These are phyloP conservation scores for Plectropomus leopardus DNA, from an alignment of 2,113 vertebrate genomes.

Conservation along the genomic window DNA sequence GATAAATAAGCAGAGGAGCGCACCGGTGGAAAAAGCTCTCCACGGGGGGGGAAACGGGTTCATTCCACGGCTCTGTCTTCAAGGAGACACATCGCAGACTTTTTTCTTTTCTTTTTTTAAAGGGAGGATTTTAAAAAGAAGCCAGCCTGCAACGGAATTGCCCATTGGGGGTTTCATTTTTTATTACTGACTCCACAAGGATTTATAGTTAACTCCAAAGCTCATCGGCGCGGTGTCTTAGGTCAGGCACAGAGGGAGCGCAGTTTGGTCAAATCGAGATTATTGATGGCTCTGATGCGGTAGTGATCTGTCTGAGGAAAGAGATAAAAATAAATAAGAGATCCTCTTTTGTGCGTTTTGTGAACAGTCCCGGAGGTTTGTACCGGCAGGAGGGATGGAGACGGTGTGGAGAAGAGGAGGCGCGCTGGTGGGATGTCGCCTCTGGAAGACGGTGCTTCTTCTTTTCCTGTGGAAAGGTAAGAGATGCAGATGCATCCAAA, in stretches of 20 bases:
- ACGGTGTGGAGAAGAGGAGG: conserved; percentile 31
- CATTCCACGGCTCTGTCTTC: conserved; percentile 34
- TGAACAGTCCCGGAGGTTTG: conserved; percentile 53
- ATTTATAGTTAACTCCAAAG: conserved; percentile 67
- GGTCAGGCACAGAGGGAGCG: conserved; percentile 62
- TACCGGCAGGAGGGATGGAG: conserved; percentile 67
- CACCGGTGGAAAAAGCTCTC: conserved; percentile 34
- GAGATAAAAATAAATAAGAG: background rate
- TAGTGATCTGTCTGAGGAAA: conserved; percentile 41
- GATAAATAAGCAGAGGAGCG: conserved; percentile 59
- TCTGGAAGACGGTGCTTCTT: conserved; percentile 69
- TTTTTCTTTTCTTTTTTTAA: conserved; percentile 10
- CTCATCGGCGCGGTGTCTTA: conserved; percentile 43
- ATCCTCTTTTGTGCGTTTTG: conserved; percentile 1
- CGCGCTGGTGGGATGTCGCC: conserved; percentile 57
- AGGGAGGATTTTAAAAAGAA: conserved; percentile 50
- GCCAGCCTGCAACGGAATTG: conserved; percentile 35
- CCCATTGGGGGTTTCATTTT: conserved; percentile 20
- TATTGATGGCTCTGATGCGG: conserved; percentile 50
- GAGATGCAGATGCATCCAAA: conserved; percentile 11
- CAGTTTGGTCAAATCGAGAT: conserved; percentile 68
- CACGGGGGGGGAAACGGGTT: conserved; percentile 14
- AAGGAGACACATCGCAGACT: conserved; percentile 48
- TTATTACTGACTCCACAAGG: conserved; percentile 50
- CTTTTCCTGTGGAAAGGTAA: conserved; percentile 73